A percentile compares a stretch with the other conserved stretches of the same genome.
These are phyloP conservation scores for Eupeodes latifasciatus DNA, from an alignment of 2,888 invertebrate genomes.

Conservation along the genomic window DNA sequence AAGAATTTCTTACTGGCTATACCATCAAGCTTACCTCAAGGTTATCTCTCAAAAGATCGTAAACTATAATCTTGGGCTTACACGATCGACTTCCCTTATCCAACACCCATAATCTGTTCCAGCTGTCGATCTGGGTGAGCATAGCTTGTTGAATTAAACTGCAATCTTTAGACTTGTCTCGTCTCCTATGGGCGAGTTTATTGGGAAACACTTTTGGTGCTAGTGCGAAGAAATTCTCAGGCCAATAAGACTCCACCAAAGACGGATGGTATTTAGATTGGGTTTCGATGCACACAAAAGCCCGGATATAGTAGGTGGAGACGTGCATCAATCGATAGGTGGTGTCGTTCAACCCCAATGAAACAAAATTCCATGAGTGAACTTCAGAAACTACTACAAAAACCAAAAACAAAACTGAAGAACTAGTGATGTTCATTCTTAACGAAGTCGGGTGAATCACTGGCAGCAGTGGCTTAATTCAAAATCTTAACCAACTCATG, in stretches of 20 bases:
- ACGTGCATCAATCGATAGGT: conserved; percentile 81
- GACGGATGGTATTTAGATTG: conserved; percentile 79
- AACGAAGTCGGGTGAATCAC: conserved; percentile 51
- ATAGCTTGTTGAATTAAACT: conserved; percentile 80
- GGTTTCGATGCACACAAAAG: conserved; percentile 81
- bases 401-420: conserved; percentile 43
- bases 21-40: conserved; percentile 77
- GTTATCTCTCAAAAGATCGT: conserved; percentile 81
- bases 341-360: conserved; percentile 80
- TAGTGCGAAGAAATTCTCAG: conserved; percentile 79
- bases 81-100: conserved; percentile 78
- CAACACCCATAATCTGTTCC: conserved; percentile 82
- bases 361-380: conserved; percentile 79
- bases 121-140: conserved; percentile 81
- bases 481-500: conserved; percentile 33
- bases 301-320: conserved; percentile 80
- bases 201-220: conserved; percentile 79
- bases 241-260: conserved; percentile 81
- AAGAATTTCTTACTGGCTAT: background rate
- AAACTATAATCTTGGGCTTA: conserved; percentile 81
- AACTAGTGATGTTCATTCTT: conserved; percentile 47
- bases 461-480: conserved; percentile 35
- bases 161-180: conserved; percentile 77
- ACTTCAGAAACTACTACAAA: conserved; percentile 7
- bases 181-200: conserved; percentile 40